phyloP scores from a whole-genome alignment of 2,888 invertebrate genomes.

The Caenorhabditis panamensis region DNA sequence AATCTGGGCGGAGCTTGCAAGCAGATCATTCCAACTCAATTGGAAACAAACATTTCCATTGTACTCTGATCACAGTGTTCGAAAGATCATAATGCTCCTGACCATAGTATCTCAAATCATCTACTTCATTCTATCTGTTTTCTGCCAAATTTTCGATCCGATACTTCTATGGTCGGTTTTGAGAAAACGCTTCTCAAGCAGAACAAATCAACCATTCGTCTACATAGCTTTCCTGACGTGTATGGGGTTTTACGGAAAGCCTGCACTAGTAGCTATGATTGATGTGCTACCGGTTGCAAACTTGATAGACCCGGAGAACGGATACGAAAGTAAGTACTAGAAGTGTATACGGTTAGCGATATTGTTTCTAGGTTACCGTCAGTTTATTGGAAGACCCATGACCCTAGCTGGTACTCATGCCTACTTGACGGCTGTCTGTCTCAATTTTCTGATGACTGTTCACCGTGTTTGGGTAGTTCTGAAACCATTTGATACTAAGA shows the following conservation, averaged over 20 bases:
- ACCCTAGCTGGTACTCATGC: not conserved
- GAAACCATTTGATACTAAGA: not conserved
- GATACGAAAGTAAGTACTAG: not conserved
- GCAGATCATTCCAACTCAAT: no score
- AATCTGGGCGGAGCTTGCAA: no score
- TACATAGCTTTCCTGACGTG: not conserved
- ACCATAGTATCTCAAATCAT: not conserved
- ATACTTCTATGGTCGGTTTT: not conserved
- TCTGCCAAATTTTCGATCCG: not conserved
- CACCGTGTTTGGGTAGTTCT: not conserved
- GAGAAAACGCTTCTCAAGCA: not conserved
- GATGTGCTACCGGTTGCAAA: not conserved
- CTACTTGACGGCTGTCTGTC: not conserved
- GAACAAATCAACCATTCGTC: not conserved
- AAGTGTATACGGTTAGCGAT: not conserved
- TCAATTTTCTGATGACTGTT: not conserved
- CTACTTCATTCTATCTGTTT: not conserved
- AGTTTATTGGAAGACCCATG: not conserved
- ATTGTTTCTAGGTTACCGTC: not conserved
- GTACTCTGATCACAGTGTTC: no score
- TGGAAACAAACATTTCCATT: no score
- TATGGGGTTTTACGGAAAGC: not conserved
- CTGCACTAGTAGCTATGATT: not conserved
- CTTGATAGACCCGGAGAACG: not conserved
- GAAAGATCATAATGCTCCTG: no score